phyloP scores from a whole-genome alignment of 2,797 vertebrate genomes.

The Sebastes hubbsi region DNA sequence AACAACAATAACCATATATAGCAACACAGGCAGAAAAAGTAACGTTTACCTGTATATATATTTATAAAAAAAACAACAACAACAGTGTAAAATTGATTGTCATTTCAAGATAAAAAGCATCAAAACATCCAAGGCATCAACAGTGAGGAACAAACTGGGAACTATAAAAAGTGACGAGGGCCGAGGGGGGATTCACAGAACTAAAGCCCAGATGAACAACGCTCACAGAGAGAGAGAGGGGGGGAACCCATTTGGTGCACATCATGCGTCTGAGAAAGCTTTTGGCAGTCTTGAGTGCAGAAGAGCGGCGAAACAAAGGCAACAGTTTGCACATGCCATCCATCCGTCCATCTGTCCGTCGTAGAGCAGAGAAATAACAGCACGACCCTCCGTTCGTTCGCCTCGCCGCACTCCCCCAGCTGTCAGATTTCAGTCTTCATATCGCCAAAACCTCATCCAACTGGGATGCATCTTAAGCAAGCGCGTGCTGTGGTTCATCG shows the following conservation, averaged over 20 bases:
- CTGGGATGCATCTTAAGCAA: conserved; percentile 1
- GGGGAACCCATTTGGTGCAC: conserved; percentile 39
- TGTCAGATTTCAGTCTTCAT: conserved; percentile 6
- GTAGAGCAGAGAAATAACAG: background rate
- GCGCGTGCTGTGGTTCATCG: conserved; percentile 18
- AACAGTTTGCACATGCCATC: conserved; percentile 26
- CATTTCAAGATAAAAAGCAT: conserved; percentile 82
- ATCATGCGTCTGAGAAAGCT: conserved; percentile 70
- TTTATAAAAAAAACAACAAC: conserved; percentile 49
- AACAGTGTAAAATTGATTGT: conserved; percentile 86
- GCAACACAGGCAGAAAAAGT: conserved; percentile 68
- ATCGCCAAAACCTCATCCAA: background rate
- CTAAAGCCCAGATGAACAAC: conserved; percentile 61
- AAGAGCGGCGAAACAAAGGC: conserved; percentile 21
- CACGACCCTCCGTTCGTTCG: background rate
- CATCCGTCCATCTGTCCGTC: background rate
- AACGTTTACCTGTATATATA: conserved; percentile 54
- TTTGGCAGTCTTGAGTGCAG: conserved; percentile 68
- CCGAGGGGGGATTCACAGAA: conserved; percentile 54
- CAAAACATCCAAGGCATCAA: conserved; percentile 82
- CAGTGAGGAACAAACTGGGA: conserved; percentile 60
- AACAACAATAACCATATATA: conserved; percentile 68
- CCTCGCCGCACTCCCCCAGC: background rate
- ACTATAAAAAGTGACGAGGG: conserved; percentile 46
- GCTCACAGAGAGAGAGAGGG: conserved; percentile 1